Evolutionary conservation across 2,797 vertebrate species (phyloP), one percentile per base, ranked within the genome.

Genomic region (Alfaro cultratus): DNA sequence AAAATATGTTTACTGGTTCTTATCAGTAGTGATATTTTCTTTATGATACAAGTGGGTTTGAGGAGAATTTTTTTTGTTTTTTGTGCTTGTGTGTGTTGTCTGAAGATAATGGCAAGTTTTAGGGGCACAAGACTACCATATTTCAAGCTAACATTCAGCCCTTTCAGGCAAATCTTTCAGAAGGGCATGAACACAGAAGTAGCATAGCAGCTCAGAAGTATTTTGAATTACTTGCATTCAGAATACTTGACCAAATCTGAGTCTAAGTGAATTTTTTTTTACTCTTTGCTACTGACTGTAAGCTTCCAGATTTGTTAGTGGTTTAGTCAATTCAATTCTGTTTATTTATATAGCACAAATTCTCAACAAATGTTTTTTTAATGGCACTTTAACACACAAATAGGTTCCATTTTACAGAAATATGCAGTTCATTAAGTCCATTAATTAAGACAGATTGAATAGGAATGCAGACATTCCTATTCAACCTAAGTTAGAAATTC

Each of bases 281-380:
- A 43, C 75, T 62, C 55, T 80, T 78, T 83, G 74, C 76, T 68
- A 31, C 29, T n/a, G 53, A 73, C 57, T 77, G 62, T 51, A 60
- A 80, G 70, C 78, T 82, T 72, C 41, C 47, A 68, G 62, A 34
- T 9, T 49, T 74, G 34, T 41, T 12, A 34, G 72, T 55, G 79
- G 70, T 83, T 89, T 80, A 86, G 70, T 78, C 79, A 81, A 55
- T 84, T 62, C 15, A 18, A 12, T 9, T 34, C 16, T 7, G 34
- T 18, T 36, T 31, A 64, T 64, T 36, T 64, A 34, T 64, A 36
- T 18, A 34, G n/a, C 31, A 21, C 16, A 36, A 18, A 64, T 64
- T 64, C 60, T 34, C 60, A 64, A 36, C 31, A 64, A 36, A 64
- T 64, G 29, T 62, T 34, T 5, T 64, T 36, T 64, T 18, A 34